Conservation (phyloP, 1,140 invertebrate species). For the Eufriesea mexicana region DNA sequence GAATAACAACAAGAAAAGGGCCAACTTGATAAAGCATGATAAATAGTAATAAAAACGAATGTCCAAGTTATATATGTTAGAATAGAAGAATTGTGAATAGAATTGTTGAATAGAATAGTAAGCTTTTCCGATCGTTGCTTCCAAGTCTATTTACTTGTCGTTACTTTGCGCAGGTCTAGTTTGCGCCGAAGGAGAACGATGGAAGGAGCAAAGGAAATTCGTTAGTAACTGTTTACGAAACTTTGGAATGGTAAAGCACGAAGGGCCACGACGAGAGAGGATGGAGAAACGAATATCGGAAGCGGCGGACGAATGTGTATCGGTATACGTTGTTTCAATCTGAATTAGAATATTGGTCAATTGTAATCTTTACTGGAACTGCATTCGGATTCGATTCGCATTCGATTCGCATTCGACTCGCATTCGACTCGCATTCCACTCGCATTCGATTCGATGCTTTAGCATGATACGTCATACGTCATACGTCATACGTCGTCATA, state of each 20-base stretch:
- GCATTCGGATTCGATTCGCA: too few species aligned
- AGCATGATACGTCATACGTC: too few species aligned
- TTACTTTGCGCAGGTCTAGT: conserved; percentile 87
- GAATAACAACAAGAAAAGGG: too few species aligned
- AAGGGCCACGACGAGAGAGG: conserved; percentile 83
- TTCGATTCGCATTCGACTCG: too few species aligned
- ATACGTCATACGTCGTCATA: too few species aligned
- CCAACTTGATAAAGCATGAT: background rate
- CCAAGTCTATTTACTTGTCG: background rate
- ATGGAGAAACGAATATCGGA: conserved; percentile 87
- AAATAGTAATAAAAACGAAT: background rate
- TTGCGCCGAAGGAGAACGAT: conserved; percentile 90
- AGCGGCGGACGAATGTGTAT: conserved; percentile 84
- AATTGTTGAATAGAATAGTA: too few species aligned
- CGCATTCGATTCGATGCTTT: too few species aligned
- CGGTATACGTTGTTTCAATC: conserved; percentile 79
- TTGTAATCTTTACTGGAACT: too few species aligned
- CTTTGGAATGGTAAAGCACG: conserved; percentile 88
- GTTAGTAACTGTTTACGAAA: conserved; percentile 87
- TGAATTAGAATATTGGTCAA: too few species aligned
- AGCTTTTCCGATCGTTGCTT: background rate
- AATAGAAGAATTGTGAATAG: background rate
- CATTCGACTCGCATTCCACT: too few species aligned
- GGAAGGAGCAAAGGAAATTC: conserved; percentile 92
- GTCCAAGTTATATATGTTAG: background rate